Evolutionary conservation across 2,888 invertebrate genomes (phyloP), one percentile per base, ranked within the genome.

Genomic region (Andrena camellia): DNA sequence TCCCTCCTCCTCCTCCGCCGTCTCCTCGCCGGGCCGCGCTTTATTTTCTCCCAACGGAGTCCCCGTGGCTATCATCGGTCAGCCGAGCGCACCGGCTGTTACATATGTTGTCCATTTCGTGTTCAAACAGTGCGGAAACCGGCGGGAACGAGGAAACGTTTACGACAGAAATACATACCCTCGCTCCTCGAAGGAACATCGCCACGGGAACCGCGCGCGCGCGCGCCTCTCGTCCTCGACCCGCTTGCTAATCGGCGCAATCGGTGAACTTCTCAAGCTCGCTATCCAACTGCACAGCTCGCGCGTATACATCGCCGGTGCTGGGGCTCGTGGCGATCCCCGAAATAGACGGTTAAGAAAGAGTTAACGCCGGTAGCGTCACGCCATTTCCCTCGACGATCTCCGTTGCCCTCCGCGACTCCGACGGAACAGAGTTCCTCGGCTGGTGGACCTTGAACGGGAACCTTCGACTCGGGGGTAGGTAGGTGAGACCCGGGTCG

Each of bases 61-160:
- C 71, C 83, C 87, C 74, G 66, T 72, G 84, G 86, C 91, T 90
- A 93, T 93, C 90, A 93, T 93, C 93, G 89, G 92, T 93, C 92
- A 92, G 88, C 86, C 68, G 57, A 42, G 54, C 57, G 68, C 26
- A 66, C 90, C 86, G 90, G 90, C 90, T 91, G 91, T 91, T 93
- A 93, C 94, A 92, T 89, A 93, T 93, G 93, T 93, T 92, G 93
- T 93, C 93, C 93, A 93, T 94, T 93, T 90, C 92, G 89, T 88
- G 91, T 90, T 92, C 93, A 93, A 93, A 93, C 92, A 93, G 88
- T 86, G 86, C 90, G 84, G 85, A 84, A 88, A 87, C 84, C 86
- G 63, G n/a, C 67, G 80, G 66, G 68, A 75, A 75, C 78, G 68
- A 68, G 78, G 78, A 78, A 78, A 78, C 74, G 74, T 67, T 62